These are phyloP conservation scores for Sebastes goodei DNA, from an alignment of 2,797 vertebrate species.

Conservation along the genomic window DNA sequence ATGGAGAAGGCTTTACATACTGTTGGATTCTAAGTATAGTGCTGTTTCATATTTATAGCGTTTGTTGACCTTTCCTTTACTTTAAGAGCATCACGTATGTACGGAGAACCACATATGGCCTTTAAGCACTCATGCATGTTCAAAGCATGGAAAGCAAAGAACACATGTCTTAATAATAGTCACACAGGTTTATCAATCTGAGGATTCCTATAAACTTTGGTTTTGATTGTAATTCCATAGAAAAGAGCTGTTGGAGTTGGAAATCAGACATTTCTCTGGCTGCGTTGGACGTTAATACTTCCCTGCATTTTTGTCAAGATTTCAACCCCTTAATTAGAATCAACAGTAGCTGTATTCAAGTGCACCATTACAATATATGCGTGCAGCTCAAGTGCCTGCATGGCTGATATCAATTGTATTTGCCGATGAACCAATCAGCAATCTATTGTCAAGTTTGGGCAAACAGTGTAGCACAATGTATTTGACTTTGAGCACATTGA, in stretches of 20 bases:
- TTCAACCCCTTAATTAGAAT: conserved; percentile 26
- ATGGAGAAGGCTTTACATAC: background rate
- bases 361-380: background rate
- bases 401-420: background rate
- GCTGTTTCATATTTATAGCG: conserved; percentile 2
- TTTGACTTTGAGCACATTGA: background rate
- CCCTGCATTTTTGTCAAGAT: background rate
- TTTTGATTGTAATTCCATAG: conserved; percentile 23
- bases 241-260: background rate
- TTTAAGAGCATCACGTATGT: background rate
- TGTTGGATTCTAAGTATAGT: background rate
- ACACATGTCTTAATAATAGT: background rate
- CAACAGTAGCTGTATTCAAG: background rate
- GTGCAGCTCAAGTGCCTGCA: background rate
- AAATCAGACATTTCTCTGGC: conserved; percentile 15
- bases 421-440: conserved; percentile 20
- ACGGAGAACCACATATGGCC: conserved; percentile 1
- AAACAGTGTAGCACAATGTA: background rate
- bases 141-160: background rate
- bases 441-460: background rate
- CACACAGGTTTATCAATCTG: background rate
- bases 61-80: conserved; percentile 17
- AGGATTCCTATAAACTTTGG: background rate
- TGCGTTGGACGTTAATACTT: conserved; percentile 9
- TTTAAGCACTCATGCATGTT: conserved; percentile 3